Evolutionary conservation across 2,797 vertebrate species (phyloP).

Genomic region (Huso huso): DNA sequence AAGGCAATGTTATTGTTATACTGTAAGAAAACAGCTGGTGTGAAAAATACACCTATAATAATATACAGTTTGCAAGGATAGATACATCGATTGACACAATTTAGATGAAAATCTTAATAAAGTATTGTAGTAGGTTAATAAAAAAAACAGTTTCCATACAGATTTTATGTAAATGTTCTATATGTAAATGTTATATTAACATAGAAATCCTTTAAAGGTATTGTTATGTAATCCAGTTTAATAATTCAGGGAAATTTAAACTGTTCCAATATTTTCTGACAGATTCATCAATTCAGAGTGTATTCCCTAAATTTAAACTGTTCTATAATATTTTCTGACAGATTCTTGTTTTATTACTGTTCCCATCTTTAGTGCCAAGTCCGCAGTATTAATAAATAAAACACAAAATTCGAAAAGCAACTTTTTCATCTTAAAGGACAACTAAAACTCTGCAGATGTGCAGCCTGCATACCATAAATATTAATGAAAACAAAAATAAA

Average conservation of each 20-base stretch:
- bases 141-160: slow-evolving; percentile 17
- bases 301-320: slow-evolving; percentile 28
- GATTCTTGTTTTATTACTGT: slow-evolving; percentile 32
- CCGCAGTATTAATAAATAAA: slow-evolving; percentile 23
- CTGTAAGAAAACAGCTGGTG: neutral
- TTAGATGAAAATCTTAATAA: too few species aligned
- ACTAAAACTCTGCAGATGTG: too few species aligned
- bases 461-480: too few species aligned
- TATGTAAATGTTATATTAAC: slow-evolving; percentile 23
- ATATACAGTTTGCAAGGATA: too few species aligned
- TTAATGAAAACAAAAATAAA: too few species aligned
- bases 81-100: too few species aligned
- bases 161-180: slow-evolving; percentile 27
- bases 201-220: slow-evolving; percentile 30
- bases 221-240: slow-evolving; percentile 32
- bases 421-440: too few species aligned
- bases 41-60: too few species aligned
- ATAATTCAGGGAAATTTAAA: slow-evolving; percentile 43
- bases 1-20: slow-evolving; percentile 6
- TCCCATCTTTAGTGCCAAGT: slow-evolving; percentile 40
- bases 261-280: slow-evolving; percentile 32
- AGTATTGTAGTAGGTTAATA: neutral
- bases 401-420: too few species aligned
- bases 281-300: slow-evolving; percentile 38
- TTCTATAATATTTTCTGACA: slow-evolving; percentile 32